Conservation (phyloP, 2,888 invertebrate species). For the Acleris emargana region DNA sequence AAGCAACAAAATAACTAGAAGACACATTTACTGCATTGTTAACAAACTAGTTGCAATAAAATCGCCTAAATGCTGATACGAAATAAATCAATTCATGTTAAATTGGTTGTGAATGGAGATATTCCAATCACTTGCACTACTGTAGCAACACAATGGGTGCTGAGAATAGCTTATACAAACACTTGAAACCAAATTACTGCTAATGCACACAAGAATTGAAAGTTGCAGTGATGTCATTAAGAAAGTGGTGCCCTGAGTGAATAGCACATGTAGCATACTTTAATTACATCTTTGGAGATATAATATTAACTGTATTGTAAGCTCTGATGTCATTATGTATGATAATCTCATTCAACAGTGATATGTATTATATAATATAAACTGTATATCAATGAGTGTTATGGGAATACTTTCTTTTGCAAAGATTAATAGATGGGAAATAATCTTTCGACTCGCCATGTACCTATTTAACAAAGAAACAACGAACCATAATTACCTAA, state of each 20-base stretch:
- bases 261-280: no score
- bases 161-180: conserved; percentile 1
- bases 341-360: no score
- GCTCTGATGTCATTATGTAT: no score
- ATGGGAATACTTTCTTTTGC: no score
- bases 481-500: neutral
- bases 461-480: neutral
- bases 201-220: conserved; percentile 23
- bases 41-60: conserved; percentile 7
- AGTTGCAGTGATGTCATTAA: conserved; percentile 13
- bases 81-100: neutral
- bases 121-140: neutral
- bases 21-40: neutral
- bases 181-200: conserved; percentile 3
- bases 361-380: no score
- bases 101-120: neutral
- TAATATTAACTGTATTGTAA: no score
- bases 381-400: no score
- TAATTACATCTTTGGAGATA: no score
- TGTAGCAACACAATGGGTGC: conserved; percentile 5
- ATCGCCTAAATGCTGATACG: neutral
- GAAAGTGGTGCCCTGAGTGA: conserved; percentile 5
- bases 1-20: neutral
- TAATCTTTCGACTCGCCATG: no score
- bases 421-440: no score